Conservation (phyloP, 2,888 invertebrate species). For the Ernsta delagoae region DNA sequence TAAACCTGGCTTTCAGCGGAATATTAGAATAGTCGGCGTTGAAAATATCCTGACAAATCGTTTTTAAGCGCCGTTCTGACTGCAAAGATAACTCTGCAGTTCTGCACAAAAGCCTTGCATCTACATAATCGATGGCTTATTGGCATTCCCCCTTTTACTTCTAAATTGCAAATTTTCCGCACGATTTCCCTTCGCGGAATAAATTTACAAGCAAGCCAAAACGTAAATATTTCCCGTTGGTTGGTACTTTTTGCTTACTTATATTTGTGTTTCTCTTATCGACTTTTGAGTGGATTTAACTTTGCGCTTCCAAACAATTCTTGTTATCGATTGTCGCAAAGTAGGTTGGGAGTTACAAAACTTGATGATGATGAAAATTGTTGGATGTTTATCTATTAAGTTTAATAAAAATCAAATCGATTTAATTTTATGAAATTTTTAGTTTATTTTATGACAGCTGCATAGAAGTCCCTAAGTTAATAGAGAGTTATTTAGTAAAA, state of each 20-base stretch:
- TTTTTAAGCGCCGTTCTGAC: constrained; percentile 67
- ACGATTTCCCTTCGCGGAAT: constrained; percentile 79
- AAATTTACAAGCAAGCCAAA: constrained; percentile 76
- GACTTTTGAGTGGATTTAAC: constrained; percentile 38
- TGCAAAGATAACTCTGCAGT: constrained; percentile 78
- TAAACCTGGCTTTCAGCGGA: constrained; percentile 52
- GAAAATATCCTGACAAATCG: constrained; percentile 75
- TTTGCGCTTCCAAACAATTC: constrained; percentile 30
- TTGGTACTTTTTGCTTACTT: constrained; percentile 58
- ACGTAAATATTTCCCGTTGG: constrained; percentile 66
- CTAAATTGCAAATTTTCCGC: constrained; percentile 85
- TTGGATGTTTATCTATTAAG: neutral
- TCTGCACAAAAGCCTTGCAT: constrained; percentile 78
- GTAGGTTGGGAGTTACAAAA: constrained; percentile 26
- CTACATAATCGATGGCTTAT: constrained; percentile 84
- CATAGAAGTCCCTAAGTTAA: too few species aligned
- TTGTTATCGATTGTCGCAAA: constrained; percentile 38
- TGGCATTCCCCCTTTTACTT: constrained; percentile 80
- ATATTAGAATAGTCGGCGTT: constrained; percentile 57
- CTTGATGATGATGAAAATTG: neutral
- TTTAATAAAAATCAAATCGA: neutral
- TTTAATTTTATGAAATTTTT: too few species aligned
- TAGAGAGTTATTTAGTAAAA: too few species aligned
- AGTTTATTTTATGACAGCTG: too few species aligned
- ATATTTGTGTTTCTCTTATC: constrained; percentile 56